A percentile compares a stretch with the other conserved stretches of the same genome.
These are phyloP conservation scores for Whitmania pigra DNA, from an alignment of 1,140 invertebrate genomes.

Conservation along the genomic window DNA sequence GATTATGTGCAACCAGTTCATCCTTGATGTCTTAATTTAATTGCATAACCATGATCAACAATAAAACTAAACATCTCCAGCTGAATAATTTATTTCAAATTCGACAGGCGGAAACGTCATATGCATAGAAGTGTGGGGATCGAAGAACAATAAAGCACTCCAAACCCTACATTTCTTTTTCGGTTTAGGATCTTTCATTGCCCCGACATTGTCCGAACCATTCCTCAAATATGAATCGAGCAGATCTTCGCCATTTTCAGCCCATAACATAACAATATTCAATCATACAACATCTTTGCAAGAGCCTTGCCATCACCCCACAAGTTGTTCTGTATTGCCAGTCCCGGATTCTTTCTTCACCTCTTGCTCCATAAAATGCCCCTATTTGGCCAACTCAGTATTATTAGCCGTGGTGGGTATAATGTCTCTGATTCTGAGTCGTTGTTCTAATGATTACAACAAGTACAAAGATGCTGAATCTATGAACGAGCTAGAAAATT, in stretches of 20 bases:
- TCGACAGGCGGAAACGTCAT: constrained; percentile 46
- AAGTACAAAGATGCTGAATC: neutral
- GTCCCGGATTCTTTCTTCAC: neutral
- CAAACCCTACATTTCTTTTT: constrained; percentile 48
- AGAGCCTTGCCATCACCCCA: neutral
- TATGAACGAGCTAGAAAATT: neutral
- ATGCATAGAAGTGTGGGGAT: constrained; percentile 45
- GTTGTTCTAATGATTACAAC: neutral
- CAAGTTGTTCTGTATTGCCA: neutral
- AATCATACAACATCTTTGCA: neutral
- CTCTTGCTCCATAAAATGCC: constrained; percentile 2
- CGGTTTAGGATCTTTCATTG: constrained; percentile 46
- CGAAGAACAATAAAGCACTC: constrained; percentile 45
- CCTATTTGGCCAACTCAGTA: neutral
- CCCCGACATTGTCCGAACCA: constrained; percentile 45
- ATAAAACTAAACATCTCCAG: neutral
- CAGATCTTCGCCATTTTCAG: too few relatives aligned
- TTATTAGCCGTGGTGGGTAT: neutral
- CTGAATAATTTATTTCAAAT: constrained; percentile 10
- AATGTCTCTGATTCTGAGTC: neutral
- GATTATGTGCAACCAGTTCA: too few relatives aligned
- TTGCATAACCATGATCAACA: neutral
- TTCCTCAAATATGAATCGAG: constrained; percentile 30
- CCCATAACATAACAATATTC: neutral
- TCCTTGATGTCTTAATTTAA: too few relatives aligned